Evolutionary conservation across 2,888 invertebrate species (phyloP), one percentile per base, ranked within the genome.

Genomic region (Lutraria lutraria): DNA sequence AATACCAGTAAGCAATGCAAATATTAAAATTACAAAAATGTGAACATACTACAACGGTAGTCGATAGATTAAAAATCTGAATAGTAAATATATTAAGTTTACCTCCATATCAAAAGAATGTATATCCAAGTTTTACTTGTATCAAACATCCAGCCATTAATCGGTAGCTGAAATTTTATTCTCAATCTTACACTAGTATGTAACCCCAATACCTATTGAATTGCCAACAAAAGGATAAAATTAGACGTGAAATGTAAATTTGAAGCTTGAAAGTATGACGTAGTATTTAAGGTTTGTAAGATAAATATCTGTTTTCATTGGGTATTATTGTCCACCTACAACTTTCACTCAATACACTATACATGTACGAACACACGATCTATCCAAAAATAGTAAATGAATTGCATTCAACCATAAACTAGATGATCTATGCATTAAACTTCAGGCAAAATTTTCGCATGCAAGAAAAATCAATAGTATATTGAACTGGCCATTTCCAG

Each of bases 171-270:
- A 68, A 29, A 83, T 43, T 52, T 68, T 83, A 83, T 31, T 43
- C 83, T 72, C 19, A 13, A 83, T 43, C 52, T 68, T 52, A 34
- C 43, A 72, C 68, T 63, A 81, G 63, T 43, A 19, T 60, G n/a
- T n/a, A n/a, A 43, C 63, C 8, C 31, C 63, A 63, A 63, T n/a
- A 31, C 25, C 83, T 72, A 83, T 83, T 83, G 52, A 83, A 83
- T 72, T 68, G 29, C 56, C 52, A 25, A 83, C 83, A 83, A 83
- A 72, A 53, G 83, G 68, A 25, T 10, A 83, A 83, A 72, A 53
- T 83, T 72, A 68, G 68, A 68, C 68, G 43, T 72, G 52, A 52
- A 52, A 68, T 52, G 68, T 72, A 83, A 63, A 31, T 72, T 72
- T 19, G 68, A 68, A 68, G 63, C 25, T n/a, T 25, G 63, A 25